Base-by-base conservation (phyloP, 1,140 invertebrate genomes). In the Parapsyche elsis region DNA sequence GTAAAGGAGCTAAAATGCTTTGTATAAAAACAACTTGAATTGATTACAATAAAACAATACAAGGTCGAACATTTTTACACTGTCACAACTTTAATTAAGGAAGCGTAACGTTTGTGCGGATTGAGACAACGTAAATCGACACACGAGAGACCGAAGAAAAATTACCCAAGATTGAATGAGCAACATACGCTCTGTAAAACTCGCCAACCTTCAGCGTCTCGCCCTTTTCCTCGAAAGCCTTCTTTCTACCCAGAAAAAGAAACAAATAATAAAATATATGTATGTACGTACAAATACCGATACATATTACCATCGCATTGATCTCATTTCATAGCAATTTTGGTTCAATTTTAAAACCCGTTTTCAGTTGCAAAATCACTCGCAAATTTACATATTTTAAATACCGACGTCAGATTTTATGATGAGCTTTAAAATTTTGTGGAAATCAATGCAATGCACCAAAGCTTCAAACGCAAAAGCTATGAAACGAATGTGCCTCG, bases 151-250 rank as follows among this genome's bases (percentile, higher is more conserved):
- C n/a, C n/a, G n/a, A n/a, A n/a, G n/a, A n/a, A n/a, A 38, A 4
- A 38, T 7, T 38, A 38, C 30, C 30, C 1, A 38, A 38, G 30
- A 38, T 38, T 38, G 30, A 38, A 38, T 38, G 30, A 38, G 30
- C 30, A 38, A 38, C 49, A 53, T 12, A 16, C 49, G 49, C 2
- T 16, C 4, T 23, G 64, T 23, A 26, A 61, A 67, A 67, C 64
- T n/a, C 9, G 64, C 4, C 24, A 19, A 23, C 64, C 64, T 67
- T 67, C 23, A 67, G 12, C n/a, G 64, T 67, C 64, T 67, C 64
- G 64, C 64, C 64, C 64, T 67, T 61, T 67, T 67, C 64, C 64
- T 67, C 24, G 23, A 67, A 67, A 67, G 19, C 23, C 64, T 67
- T 26, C 64, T 67, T 67, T 67, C 64, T 12, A 16, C 21, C 21